These are phyloP conservation scores for Mastigias papua DNA, from an alignment of 30 jellyfish, hydroid and myxozoan genomes.

Conservation along the genomic window DNA sequence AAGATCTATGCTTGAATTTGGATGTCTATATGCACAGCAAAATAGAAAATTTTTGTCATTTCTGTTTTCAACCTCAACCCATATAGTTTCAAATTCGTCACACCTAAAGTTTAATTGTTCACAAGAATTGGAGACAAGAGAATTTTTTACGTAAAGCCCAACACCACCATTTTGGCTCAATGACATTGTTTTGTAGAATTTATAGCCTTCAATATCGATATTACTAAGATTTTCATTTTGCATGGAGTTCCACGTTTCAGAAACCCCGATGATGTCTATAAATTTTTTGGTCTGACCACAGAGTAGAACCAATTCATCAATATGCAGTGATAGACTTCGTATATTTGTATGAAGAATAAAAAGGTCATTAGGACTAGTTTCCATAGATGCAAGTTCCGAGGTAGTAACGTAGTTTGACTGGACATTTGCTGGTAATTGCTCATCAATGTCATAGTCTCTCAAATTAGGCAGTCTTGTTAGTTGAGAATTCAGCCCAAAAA, in stretches of 20 bases:
- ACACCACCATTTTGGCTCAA: slow-evolving; percentile 35
- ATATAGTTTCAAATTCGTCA: slow-evolving; percentile 35
- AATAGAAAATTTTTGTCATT: slow-evolving; percentile 13
- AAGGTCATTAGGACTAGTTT: slow-evolving; percentile 16
- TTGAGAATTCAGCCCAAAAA: slow-evolving; percentile 1
- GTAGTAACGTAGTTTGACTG: slow-evolving; percentile 12
- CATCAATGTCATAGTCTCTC: slow-evolving; percentile 34
- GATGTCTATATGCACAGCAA: slow-evolving; percentile 36
- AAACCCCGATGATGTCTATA: slow-evolving; percentile 25
- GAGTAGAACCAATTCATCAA: slow-evolving; percentile 16
- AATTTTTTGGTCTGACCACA: background rate
- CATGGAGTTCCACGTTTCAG: slow-evolving; percentile 30
- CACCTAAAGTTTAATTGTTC: slow-evolving; percentile 14
- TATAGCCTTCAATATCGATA: slow-evolving; percentile 23
- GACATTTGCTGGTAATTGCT: slow-evolving; percentile 15
- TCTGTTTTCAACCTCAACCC: slow-evolving; percentile 23
- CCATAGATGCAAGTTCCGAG: slow-evolving; percentile 34
- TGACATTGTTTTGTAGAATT: slow-evolving; percentile 1
- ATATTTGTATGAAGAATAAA: slow-evolving; percentile 32
- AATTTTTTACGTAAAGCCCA: slow-evolving; percentile 25
- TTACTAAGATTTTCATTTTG: background rate
- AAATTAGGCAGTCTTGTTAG: slow-evolving; percentile 19
- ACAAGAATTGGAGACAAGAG: slow-evolving; percentile 1
- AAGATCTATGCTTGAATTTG: slow-evolving; percentile 10
- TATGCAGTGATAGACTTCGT: slow-evolving; percentile 25